Percentiles rank a stretch among this genome's conserved stretches.
Evolutionary conservation across 1,140 invertebrate genomes (phyloP).

Genomic region (Aricia agestis): DNA sequence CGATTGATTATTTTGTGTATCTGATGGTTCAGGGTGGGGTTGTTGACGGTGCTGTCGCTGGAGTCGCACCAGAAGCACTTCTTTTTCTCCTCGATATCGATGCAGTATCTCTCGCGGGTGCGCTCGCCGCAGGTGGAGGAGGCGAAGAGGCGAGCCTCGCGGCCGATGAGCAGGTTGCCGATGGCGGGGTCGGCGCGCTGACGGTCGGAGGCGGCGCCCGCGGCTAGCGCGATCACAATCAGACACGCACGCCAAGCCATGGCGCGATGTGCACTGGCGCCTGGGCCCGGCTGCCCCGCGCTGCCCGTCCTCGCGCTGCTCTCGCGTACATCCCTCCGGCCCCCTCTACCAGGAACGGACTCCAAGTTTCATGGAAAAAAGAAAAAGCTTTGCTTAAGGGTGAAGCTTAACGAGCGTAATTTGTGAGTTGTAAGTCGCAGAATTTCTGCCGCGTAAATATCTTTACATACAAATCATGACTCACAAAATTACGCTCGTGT

Average conservation of each 20-base stretch:
- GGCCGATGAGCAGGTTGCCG: constrained; percentile 97
- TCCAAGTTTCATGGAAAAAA: neutral
- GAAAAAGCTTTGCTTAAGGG: constrained; percentile 7
- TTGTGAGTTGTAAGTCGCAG: too few species aligned
- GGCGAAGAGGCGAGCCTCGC: constrained; percentile 88
- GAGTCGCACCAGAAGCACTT: constrained; percentile 99
- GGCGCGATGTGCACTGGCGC: constrained; percentile 58
- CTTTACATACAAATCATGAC: too few species aligned
- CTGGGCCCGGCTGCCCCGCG: constrained; percentile 44
- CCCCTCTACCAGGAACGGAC: too few species aligned
- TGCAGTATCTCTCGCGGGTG: constrained; percentile 91
- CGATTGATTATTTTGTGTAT: constrained; percentile 95
- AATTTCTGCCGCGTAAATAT: too few species aligned
- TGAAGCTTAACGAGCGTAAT: too few species aligned
- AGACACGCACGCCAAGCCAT: constrained; percentile 57
- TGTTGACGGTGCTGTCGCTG: constrained; percentile 76
- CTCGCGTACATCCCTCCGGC: constrained; percentile 28
- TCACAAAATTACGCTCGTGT: too few species aligned
- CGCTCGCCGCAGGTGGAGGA: constrained; percentile 96
- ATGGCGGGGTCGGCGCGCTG: constrained; percentile 81
- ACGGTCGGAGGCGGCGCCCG: constrained; percentile 48
- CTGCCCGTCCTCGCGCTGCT: constrained; percentile 29
- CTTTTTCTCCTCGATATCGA: constrained; percentile 94
- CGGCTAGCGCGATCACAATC: constrained; percentile 55
- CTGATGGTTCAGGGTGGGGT: constrained; percentile 82